A percentile compares a stretch with the other conserved stretches of the same genome.
Evolutionary conservation across 2,797 vertebrate species (phyloP).

Genomic region (Natrix natrix): DNA sequence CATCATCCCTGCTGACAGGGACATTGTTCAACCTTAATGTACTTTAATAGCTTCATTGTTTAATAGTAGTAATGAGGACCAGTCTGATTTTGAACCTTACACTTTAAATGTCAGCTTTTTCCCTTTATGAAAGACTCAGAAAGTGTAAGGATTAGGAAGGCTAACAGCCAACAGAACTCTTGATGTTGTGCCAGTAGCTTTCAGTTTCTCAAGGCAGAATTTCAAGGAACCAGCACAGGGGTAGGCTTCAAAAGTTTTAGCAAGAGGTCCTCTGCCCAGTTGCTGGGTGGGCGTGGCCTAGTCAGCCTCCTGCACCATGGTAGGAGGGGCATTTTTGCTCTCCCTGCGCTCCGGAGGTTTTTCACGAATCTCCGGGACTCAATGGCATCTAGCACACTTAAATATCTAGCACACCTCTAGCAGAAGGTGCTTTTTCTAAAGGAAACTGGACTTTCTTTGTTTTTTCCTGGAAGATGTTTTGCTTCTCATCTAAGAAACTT

Average conservation of each 20-base stretch:
- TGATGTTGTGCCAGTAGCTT: not conserved
- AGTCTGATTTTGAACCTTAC: constrained; percentile 24
- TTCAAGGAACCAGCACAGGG: not conserved
- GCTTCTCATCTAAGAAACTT: not conserved
- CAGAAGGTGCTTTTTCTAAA: not conserved
- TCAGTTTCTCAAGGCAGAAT: not conserved
- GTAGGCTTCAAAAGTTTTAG: too few species aligned
- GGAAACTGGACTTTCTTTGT: not conserved
- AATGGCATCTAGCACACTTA: not conserved
- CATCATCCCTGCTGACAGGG: constrained; percentile 67
- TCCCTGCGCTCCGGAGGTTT: too few species aligned
- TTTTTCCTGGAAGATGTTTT: not conserved
- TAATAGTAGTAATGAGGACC: constrained; percentile 62
- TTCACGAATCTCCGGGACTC: not conserved
- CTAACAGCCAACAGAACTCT: rapidly evolving
- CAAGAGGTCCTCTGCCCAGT: too few species aligned
- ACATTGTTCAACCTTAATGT: constrained; percentile 67
- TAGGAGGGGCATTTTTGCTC: too few species aligned
- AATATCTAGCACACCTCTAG: too few species aligned
- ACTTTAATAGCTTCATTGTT: constrained; percentile 71
- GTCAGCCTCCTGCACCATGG: too few species aligned
- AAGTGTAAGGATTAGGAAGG: not conserved
- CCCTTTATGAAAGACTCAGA: rapidly evolving
- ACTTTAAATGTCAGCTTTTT: constrained; percentile 34
- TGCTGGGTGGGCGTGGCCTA: too few species aligned